Evolutionary conservation across 1,140 invertebrate species (phyloP).

Genomic region (Ephestia elutella): DNA sequence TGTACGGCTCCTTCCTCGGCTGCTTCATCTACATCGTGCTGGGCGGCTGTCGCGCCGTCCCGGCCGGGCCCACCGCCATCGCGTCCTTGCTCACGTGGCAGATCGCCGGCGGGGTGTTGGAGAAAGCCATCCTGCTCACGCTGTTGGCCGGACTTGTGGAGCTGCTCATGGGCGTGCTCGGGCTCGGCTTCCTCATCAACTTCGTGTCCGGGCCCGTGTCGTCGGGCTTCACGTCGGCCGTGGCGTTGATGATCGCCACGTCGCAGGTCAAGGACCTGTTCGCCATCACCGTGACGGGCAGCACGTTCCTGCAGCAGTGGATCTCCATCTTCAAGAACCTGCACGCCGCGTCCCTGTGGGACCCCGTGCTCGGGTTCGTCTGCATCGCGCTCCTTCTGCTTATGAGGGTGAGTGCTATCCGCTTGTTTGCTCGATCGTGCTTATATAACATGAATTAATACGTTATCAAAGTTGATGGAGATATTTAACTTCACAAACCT

Average conservation of each 20-base stretch:
- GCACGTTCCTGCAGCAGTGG: constrained; percentile 84
- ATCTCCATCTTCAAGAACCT: constrained; percentile 78
- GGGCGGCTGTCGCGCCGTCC: constrained; percentile 93
- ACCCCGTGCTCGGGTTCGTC: constrained; percentile 80
- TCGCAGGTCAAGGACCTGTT: constrained; percentile 91
- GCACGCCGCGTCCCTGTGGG: constrained; percentile 77
- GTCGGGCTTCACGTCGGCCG: constrained; percentile 94
- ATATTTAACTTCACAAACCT: too few species aligned
- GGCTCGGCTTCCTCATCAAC: constrained; percentile 93
- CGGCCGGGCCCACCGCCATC: constrained; percentile 90
- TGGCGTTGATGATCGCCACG: constrained; percentile 91
- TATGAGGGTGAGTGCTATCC: constrained; percentile 76
- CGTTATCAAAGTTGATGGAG: too few species aligned
- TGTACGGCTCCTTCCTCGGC: constrained; percentile 94
- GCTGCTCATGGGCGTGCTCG: constrained; percentile 89
- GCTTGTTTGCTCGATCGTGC: too few species aligned
- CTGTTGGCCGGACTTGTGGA: constrained; percentile 88
- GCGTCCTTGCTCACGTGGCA: constrained; percentile 87
- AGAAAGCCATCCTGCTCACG: constrained; percentile 86
- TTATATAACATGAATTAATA: too few species aligned
- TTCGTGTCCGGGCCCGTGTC: constrained; percentile 95
- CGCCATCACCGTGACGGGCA: constrained; percentile 83
- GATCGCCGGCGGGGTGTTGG: constrained; percentile 79
- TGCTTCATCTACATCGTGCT: constrained; percentile 93
- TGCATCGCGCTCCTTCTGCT: constrained; percentile 83